These are phyloP conservation scores for Hirtodrosophila trivittata DNA, from an alignment of 2,888 invertebrate species.

Conservation along the genomic window DNA sequence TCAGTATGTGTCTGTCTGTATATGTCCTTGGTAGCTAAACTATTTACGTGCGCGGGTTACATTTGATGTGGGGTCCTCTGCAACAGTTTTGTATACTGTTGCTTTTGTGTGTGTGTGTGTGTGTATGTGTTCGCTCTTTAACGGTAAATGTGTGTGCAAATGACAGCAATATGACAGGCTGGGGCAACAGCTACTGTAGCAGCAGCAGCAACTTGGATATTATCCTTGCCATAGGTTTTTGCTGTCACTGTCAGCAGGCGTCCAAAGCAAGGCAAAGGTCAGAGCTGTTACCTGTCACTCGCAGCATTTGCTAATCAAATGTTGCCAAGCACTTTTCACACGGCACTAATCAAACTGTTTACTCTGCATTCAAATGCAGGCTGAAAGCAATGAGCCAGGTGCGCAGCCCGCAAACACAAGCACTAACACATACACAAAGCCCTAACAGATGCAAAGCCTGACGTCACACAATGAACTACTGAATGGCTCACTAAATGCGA, in stretches of 20 bases:
- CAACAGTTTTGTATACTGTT: slow-evolving; percentile 45
- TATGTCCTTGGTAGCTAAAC: slow-evolving; percentile 58
- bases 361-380: slow-evolving; percentile 22
- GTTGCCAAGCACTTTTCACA: slow-evolving; percentile 18
- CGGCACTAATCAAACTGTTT: slow-evolving; percentile 41
- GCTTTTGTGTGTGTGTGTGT: no score
- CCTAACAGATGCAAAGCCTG: background rate
- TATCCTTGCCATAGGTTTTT: slow-evolving; percentile 69
- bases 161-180: slow-evolving; percentile 74
- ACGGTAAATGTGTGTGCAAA: slow-evolving; percentile 66
- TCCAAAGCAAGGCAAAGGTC: slow-evolving; percentile 64
- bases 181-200: no score
- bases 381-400: background rate
- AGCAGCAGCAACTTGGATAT: slow-evolving; percentile 40
- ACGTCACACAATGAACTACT: no score
- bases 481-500: no score
- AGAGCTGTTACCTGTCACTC: slow-evolving; percentile 50
- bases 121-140: slow-evolving; percentile 49
- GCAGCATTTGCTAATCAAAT: slow-evolving; percentile 58
- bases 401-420: background rate
- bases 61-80: slow-evolving; percentile 46
- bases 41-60: slow-evolving; percentile 48
- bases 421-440: no score
- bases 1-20: no score
- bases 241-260: slow-evolving; percentile 76